Percentiles rank a stretch among this genome's conserved stretches.
These are phyloP conservation scores for Ormia ochracea DNA, from an alignment of 2,888 invertebrate genomes.

Conservation along the genomic window DNA sequence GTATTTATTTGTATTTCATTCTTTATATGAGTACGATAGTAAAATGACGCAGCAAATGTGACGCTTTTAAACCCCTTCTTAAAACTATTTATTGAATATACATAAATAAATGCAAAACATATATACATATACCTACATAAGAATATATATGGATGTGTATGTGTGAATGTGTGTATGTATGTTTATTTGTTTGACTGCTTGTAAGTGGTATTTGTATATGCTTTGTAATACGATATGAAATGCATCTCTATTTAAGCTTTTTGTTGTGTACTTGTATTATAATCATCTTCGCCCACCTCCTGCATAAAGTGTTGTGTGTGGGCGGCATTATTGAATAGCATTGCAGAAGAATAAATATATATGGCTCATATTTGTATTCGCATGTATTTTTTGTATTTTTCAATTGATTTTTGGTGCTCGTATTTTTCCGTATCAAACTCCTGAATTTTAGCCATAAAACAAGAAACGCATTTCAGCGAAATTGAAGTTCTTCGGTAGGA, in stretches of 20 bases:
- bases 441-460: neutral
- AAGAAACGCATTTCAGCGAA: neutral
- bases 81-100: conserved; percentile 46
- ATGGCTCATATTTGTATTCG: neutral
- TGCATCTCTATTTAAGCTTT: conserved; percentile 32
- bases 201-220: neutral
- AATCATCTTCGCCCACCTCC: neutral
- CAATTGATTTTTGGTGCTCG: neutral
- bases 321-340: neutral
- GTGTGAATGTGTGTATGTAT: neutral
- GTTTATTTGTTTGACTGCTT: neutral
- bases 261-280: conserved; percentile 5
- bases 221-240: neutral
- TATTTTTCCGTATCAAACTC: neutral
- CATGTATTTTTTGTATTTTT: neutral
- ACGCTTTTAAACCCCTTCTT: conserved; percentile 47
- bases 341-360: neutral
- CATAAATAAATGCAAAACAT: too few species aligned
- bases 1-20: conserved; percentile 23
- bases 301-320: neutral
- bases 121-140: too few species aligned
- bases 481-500: neutral
- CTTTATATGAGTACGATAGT: conserved; percentile 28
- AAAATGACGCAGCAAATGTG: conserved; percentile 69
- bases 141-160: too few species aligned